These are phyloP conservation scores for Scaeva pyrastri DNA, from an alignment of 2,888 invertebrate genomes.

Conservation along the genomic window DNA sequence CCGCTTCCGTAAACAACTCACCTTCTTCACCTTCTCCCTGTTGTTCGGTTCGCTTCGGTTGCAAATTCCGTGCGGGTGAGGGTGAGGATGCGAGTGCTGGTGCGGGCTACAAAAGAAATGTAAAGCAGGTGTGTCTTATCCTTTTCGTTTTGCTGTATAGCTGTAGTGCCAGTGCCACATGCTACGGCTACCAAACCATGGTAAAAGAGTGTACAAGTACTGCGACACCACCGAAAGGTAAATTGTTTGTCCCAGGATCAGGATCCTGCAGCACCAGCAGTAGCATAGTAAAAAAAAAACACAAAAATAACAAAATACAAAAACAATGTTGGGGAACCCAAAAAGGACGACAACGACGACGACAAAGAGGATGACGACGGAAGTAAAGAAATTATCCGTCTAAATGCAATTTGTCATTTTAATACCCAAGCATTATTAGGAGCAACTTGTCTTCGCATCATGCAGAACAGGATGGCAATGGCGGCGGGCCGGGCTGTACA, in stretches of 20 bases:
- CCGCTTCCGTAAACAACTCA: slow-evolving; percentile 40
- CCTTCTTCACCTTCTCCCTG: slow-evolving; percentile 12
- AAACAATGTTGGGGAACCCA: slow-evolving; percentile 17
- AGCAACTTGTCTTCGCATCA: slow-evolving; percentile 67
- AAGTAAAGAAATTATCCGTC: slow-evolving; percentile 72
- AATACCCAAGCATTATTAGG: slow-evolving; percentile 73
- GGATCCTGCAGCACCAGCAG: background rate
- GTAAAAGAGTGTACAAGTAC: slow-evolving; percentile 15
- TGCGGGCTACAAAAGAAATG: slow-evolving; percentile 31
- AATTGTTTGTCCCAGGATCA: slow-evolving; percentile 22
- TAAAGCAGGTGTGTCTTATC: slow-evolving; percentile 56
- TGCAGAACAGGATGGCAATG: slow-evolving; percentile 33
- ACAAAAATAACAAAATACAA: slow-evolving; percentile 1
- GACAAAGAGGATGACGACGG: background rate
- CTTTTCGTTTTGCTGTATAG: background rate
- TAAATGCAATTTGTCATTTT: slow-evolving; percentile 77
- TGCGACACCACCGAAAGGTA: slow-evolving; percentile 35
- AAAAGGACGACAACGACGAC: background rate
- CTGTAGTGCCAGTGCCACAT: slow-evolving; percentile 22
- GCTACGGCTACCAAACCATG: slow-evolving; percentile 28
- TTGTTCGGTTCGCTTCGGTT: background rate
- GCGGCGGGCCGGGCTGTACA: background rate
- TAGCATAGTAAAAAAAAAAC: background rate
- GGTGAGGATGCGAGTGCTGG: too few relatives aligned
- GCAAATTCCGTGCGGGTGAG: too few relatives aligned